These are phyloP conservation scores for Oscheius sp. DNA, from an alignment of 2,888 invertebrate genomes.

Conservation along the genomic window DNA sequence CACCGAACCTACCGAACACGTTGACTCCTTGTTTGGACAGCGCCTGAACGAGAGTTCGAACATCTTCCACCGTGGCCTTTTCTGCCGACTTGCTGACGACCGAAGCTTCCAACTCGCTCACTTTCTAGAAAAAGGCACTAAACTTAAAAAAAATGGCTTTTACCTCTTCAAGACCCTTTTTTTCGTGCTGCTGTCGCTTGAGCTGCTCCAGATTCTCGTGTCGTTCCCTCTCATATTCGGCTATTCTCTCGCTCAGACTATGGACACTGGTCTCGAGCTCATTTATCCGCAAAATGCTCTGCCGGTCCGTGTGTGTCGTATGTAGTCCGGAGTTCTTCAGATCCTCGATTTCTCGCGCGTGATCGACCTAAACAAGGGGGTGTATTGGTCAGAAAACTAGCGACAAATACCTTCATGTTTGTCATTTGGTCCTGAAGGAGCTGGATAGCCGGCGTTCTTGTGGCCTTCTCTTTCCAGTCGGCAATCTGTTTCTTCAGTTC, in stretches of 20 bases:
- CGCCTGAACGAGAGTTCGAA: conserved; percentile 6
- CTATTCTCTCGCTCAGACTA: conserved; percentile 48
- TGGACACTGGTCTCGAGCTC: conserved; percentile 36
- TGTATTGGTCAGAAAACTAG: not conserved
- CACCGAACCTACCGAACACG: conserved; percentile 18
- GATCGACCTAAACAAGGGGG: not conserved
- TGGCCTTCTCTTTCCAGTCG: conserved; percentile 75
- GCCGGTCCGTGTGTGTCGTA: not conserved
- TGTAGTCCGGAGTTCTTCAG: conserved; percentile 14
- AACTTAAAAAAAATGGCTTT: too few relatives aligned
- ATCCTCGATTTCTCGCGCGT: conserved; percentile 23
- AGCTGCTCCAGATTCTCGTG: conserved; percentile 43
- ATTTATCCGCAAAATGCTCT: conserved; percentile 12
- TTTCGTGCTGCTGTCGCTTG: conserved; percentile 29
- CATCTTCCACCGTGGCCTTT: not conserved
- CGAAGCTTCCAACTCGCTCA: conserved; percentile 9
- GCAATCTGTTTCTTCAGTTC: conserved; percentile 32
- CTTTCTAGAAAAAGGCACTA: not conserved
- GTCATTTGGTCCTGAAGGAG: conserved; percentile 57
- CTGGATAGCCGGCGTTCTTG: conserved; percentile 79
- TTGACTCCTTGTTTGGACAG: conserved; percentile 6
- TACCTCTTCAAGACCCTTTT: conserved; percentile 28
- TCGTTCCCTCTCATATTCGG: conserved; percentile 47
- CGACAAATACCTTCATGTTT: conserved; percentile 52
- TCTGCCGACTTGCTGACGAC: not conserved